phyloP scores from a whole-genome alignment of 2,888 invertebrate genomes.

The Timandra comae region DNA sequence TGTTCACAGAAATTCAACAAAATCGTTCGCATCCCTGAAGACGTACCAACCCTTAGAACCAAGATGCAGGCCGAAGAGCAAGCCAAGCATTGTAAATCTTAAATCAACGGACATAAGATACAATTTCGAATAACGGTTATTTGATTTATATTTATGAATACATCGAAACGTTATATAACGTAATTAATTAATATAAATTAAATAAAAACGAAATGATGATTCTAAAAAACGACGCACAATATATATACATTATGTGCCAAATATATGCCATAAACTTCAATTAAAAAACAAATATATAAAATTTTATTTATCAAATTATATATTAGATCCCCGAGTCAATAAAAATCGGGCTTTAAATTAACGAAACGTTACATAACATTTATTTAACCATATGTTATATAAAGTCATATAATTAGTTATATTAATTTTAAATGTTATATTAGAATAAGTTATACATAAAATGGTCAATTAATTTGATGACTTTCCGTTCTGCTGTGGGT shows the following conservation, averaged over 20 bases:
- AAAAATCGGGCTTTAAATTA: conserved; percentile 15
- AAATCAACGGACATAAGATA: no score
- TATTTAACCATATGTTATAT: conserved; percentile 8
- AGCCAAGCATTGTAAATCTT: conserved; percentile 52
- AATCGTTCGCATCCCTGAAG: conserved; percentile 90
- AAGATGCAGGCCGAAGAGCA: conserved; percentile 83
- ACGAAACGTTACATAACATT: conserved; percentile 1
- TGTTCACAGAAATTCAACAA: conserved; percentile 87
- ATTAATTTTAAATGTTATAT: conserved; percentile 8
- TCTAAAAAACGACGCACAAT: conserved; percentile 24
- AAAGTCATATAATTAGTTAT: conserved; percentile 1
- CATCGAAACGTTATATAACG: no score
- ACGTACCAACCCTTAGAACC: conserved; percentile 84
- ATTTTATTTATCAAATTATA: conserved; percentile 13
- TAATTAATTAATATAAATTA: conserved; percentile 5
- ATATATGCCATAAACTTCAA: conserved; percentile 21
- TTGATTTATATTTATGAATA: not conserved
- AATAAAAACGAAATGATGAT: conserved; percentile 9
- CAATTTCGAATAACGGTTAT: no score
- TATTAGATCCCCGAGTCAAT: conserved; percentile 16
- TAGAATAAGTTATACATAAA: conserved; percentile 17
- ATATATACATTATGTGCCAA: conserved; percentile 26
- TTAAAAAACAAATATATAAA: conserved; percentile 15
- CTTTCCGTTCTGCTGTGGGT: conserved; percentile 49
- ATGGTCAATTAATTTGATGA: conserved; percentile 42